Base-by-base conservation (phyloP, 1,140 invertebrate species). In the Pseudomyrmex cubaensis region DNA sequence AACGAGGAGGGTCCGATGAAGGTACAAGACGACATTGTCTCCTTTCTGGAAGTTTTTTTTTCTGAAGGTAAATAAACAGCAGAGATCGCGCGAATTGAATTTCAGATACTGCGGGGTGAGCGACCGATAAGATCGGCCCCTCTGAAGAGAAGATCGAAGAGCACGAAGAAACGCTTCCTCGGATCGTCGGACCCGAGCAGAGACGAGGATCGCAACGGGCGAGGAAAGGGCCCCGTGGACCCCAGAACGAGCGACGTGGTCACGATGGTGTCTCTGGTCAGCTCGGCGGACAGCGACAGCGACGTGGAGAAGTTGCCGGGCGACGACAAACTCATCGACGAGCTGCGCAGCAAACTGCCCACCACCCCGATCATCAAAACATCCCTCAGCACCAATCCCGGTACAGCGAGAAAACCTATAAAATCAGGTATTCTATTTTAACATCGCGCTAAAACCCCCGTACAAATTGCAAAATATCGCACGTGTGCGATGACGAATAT, bases 231-330 rank as follows among this genome's bases (percentile, higher is more conserved):
- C 0, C 54, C 82, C 4, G 35, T 75, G 7, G 91, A 90, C 8
- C 13, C 52, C 0, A 91, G 75, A 12, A 83, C 85, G 8, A 90
- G 84, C 0, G 95, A 95, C 48, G 92, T 95, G 4, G 92, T 95
- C 2, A 95, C 95, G 0, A 95, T 96, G 95, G 95, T 95, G 0
- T 95, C 95, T 0, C 84, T 95, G 7, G 90, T 95, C 3, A 95
- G 95, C 83, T 95, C 95, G 0, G 93, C 94, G 0, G 95, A 94
- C 13, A 95, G 95, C 80, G 95, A 95, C 12, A 94, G 92, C 56
- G 95, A 95, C 17, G 91, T 92, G 13, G 91, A 93, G 15, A 92
- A 91, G 56, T 92, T 91, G 0, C 88, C 87, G 69, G 90, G 89
- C 2, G 92, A 93, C 57, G 91, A 94, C 64, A 94, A 94, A 80